Conservation (phyloP, 1,140 invertebrate species). For the Nasonia longicornis region DNA sequence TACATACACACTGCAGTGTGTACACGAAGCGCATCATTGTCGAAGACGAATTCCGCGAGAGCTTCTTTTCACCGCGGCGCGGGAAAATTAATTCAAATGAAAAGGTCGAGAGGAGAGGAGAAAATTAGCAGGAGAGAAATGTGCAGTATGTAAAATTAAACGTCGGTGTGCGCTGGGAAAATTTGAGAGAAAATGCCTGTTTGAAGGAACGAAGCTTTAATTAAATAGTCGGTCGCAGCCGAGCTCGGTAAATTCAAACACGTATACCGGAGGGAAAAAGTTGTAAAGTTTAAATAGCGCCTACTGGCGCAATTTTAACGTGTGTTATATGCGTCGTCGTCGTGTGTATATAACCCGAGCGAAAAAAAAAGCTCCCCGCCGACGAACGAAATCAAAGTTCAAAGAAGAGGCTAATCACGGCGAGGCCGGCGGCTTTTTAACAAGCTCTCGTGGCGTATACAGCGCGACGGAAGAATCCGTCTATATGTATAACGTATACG, state of each 20-base stretch:
- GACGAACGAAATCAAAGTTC: background rate
- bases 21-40: background rate
- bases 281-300: background rate
- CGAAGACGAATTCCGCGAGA: background rate
- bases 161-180: background rate
- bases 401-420: background rate
- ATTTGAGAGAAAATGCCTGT: constrained; percentile 28
- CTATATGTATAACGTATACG: background rate
- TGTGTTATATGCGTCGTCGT: background rate
- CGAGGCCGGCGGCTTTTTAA: constrained; percentile 42
- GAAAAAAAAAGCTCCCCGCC: background rate
- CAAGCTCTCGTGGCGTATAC: constrained; percentile 24
- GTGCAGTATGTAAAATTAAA: constrained; percentile 4
- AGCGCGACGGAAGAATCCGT: constrained; percentile 49
- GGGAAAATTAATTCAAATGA: constrained; percentile 1
- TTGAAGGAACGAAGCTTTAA: constrained; percentile 3
- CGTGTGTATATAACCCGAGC: no score
- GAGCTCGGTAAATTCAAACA: background rate
- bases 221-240: background rate
- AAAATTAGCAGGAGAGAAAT: background rate
- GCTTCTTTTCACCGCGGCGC: no score
- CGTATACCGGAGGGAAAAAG: no score
- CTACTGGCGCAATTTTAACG: background rate
- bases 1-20: background rate
- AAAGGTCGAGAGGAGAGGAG: background rate